A percentile compares a stretch with the other conserved stretches of the same genome.
These are phyloP conservation scores for Petrolisthes cinctipes DNA, from an alignment of 2,888 invertebrate genomes.

Conservation along the genomic window DNA sequence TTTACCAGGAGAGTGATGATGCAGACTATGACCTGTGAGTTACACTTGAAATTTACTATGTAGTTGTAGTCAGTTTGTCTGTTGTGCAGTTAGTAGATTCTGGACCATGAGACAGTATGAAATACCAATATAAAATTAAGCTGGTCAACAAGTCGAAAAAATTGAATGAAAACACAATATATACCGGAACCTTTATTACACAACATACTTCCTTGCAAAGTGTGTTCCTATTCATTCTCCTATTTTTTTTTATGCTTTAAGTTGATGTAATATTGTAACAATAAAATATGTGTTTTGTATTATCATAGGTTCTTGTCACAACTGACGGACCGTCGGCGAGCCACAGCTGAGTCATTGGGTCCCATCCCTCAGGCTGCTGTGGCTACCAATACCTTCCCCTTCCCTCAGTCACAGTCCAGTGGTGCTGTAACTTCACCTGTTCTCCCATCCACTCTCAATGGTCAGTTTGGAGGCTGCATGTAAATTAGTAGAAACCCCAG, in stretches of 20 bases:
- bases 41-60: no score
- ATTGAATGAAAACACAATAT: no score
- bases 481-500: background rate
- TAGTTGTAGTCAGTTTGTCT: no score
- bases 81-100: no score
- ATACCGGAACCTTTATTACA: no score
- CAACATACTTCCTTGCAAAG: no score
- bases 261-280: no score
- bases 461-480: constrained; percentile 16
- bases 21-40: constrained; percentile 65
- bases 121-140: background rate
- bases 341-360: constrained; percentile 55
- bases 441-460: constrained; percentile 20
- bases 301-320: constrained; percentile 53
- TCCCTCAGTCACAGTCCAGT: constrained; percentile 37
- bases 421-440: constrained; percentile 13
- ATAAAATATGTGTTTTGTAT: no score
- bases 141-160: background rate
- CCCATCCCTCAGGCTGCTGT: constrained; percentile 53
- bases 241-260: no score
- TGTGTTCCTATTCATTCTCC: no score
- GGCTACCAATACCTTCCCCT: constrained; percentile 46
- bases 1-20: constrained; percentile 65
- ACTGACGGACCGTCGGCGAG: constrained; percentile 57
- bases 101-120: background rate